Percentiles rank a stretch among this genome's conserved stretches.
Conservation (phyloP, 2,113 vertebrate species). For the Callaeas wilsoni region DNA sequence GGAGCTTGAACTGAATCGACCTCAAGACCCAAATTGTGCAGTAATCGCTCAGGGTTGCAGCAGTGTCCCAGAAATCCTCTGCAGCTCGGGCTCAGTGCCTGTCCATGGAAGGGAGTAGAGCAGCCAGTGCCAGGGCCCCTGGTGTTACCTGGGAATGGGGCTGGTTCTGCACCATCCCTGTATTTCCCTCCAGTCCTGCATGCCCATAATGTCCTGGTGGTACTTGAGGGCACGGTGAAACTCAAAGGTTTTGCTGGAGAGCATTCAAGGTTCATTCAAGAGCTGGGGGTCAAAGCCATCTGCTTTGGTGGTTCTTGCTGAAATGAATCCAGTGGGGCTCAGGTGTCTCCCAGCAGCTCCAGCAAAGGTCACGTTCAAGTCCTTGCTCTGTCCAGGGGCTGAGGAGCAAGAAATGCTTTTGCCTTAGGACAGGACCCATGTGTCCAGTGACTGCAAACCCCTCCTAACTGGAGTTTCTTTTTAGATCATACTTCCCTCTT, state of each 20-base stretch:
- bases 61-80: neutral
- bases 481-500: neutral
- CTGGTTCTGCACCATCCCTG: neutral
- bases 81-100: neutral
- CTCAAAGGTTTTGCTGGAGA: neutral
- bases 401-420: neutral
- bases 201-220: neutral
- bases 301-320: neutral
- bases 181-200: neutral
- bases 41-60: neutral
- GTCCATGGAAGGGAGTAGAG: neutral
- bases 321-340: neutral
- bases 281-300: neutral
- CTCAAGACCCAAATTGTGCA: neutral
- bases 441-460: neutral
- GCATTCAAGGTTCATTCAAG: no score
- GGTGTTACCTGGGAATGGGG: neutral
- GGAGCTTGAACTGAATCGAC: neutral
- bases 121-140: neutral
- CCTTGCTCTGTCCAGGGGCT: neutral
- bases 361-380: neutral
- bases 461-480: neutral
- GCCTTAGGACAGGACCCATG: neutral
- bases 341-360: neutral
- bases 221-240: neutral